Base-by-base conservation (phyloP, 2,888 invertebrate genomes). In the Lamproptera curius region DNA sequence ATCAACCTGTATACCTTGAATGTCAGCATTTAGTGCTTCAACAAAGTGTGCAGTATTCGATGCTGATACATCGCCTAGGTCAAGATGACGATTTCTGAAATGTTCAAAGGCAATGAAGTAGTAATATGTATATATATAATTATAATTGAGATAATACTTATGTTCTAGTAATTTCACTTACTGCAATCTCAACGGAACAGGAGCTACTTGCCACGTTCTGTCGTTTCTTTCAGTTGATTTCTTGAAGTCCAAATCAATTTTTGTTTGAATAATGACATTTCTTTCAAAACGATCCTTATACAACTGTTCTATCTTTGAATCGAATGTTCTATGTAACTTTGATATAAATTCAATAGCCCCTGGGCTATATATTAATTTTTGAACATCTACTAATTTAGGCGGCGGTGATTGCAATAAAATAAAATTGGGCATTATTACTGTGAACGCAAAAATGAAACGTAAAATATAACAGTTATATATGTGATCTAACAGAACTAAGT, bases 61-160 rank as follows among this genome's bases (percentile, higher is more conserved):
- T n/a, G 92, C 90, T 16, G 90, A 90, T 0, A 92, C 91, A 68
- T 92, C 91, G 6, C 92, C 91, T 52, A 91, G 77, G 70, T 93
- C 91, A 61, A 93, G 61, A 59, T 90, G 89, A 51, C 92, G 90
- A 67, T 91, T 88, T 56, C 87, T 88, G 54, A 13, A 65, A 63
- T n/a, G 28, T 39, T 31, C 16, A 40, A 14, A 17, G 11, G 9
- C 28, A 28, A 28, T 28, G 6, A 28, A 28, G n/a, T n/a, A n/a
- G n/a, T n/a, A n/a, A n/a, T n/a, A n/a, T n/a, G n/a, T n/a, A n/a
- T n/a, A n/a, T n/a, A n/a, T n/a, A n/a, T n/a, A n/a, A n/a, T n/a
- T n/a, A n/a, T n/a, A n/a, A n/a, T n/a, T n/a, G n/a, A n/a, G n/a
- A n/a, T n/a, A n/a, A n/a, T n/a, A n/a, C n/a, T n/a, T n/a, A n/a